These are phyloP conservation scores for Choloepus hoffmanni DNA, from an alignment of 2,113 vertebrate genomes.

Conservation along the genomic window DNA sequence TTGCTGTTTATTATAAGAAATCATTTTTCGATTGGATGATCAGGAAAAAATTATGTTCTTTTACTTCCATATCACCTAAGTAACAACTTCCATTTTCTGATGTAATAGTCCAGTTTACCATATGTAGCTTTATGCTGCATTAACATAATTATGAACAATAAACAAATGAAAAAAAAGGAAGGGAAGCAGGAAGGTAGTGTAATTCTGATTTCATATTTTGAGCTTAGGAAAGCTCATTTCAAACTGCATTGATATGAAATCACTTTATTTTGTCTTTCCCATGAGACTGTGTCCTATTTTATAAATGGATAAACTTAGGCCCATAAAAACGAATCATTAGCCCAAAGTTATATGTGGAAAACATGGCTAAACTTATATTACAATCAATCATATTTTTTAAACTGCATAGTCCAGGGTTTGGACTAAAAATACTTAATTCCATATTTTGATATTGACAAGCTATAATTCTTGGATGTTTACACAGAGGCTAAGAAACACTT, in stretches of 20 bases:
- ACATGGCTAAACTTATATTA: background rate
- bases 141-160: background rate
- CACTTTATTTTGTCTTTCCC: constrained; percentile 34
- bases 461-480: background rate
- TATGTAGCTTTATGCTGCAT: background rate
- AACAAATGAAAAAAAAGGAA: background rate
- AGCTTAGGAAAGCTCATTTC: background rate
- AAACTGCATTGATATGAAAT: background rate
- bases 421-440: background rate
- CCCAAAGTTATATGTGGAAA: background rate
- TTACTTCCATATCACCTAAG: background rate
- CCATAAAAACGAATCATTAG: constrained; percentile 19
- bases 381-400: background rate
- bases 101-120: background rate
- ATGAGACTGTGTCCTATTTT: background rate
- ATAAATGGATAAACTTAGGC: background rate
- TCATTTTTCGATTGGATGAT: background rate
- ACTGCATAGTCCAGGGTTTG: background rate
- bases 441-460: background rate
- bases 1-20: background rate
- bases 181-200: too few species aligned
- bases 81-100: background rate
- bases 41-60: background rate
- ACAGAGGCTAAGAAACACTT: background rate
- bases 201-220: background rate